Evolutionary conservation across 2,888 invertebrate species (phyloP), one percentile per base, ranked within the genome.

Genomic region (Chalcosyrphus nemorum): DNA sequence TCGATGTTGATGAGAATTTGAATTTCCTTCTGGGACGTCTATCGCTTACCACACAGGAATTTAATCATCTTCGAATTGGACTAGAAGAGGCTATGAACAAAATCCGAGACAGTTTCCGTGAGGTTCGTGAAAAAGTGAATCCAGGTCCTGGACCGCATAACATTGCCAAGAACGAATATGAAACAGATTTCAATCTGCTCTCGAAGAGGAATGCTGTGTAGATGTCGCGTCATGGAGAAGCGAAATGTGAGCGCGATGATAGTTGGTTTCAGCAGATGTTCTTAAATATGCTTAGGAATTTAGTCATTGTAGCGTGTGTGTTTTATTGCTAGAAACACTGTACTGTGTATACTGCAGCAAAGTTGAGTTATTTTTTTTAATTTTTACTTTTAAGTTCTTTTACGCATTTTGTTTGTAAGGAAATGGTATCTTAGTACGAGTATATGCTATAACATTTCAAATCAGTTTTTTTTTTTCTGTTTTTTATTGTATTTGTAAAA

Each of bases 11-110:
- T 86, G 94, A 94, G 65, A 96, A 97, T 90, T 92, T 97, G 81
- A 97, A 97, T 91, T 96, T 94, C 89, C 92, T 97, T 52, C 91
- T 97, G 78, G 97, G 97, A 4, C 93, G 95, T 71, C 91, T 97
- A 74, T 95, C 96, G 0, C 92, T 97, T 5, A 95, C 96, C 32
- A 96, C 96, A 1, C 96, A 96, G 87, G 97, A 97, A 90, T 97
- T 97, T 91, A 95, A 95, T 88, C 94, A 94, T 88, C 96, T 97
- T 86, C 96, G 96, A 89, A 92, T 92, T 0, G 96, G 96, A 0
- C 92, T 97, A 0, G 95, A 95, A 0, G 93, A 94, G 11, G 95
- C 96, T 0, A 90, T 97, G 66, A 94, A 95, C 86, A 94, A 95
- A 87, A 93, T 96, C 65, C 94, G 94, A 87, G 93, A 93, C 24